These are phyloP conservation scores for Calycopis cecrops DNA, from an alignment of 1,140 invertebrate genomes.

Conservation along the genomic window DNA sequence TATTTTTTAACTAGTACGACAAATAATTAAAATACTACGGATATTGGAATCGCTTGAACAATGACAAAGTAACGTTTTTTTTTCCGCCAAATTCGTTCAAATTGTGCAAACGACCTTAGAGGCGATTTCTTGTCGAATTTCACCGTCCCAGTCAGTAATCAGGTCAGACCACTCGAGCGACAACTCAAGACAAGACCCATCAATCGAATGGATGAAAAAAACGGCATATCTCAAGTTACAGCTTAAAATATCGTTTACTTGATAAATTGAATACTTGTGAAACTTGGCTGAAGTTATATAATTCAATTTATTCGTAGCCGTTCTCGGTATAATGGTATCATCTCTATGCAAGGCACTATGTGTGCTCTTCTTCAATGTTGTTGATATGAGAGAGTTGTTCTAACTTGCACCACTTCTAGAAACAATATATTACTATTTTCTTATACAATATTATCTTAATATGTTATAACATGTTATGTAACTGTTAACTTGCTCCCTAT, in stretches of 20 bases:
- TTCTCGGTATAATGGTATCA: no score
- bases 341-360: no score
- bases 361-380: no score
- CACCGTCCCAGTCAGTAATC: constrained; percentile 3
- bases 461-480: no score
- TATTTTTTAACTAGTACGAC: no score
- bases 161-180: constrained; percentile 2
- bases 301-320: no score
- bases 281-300: no score
- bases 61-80: not conserved
- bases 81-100: constrained; percentile 4
- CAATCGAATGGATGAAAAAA: constrained; percentile 3
- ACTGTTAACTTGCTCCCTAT: no score
- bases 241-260: not conserved
- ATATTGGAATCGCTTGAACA: constrained; percentile 1
- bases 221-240: not conserved
- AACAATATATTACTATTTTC: no score
- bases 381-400: no score
- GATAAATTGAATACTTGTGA: not conserved
- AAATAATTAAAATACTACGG: not conserved
- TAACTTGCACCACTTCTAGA: no score
- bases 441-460: no score
- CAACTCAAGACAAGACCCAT: not conserved
- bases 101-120: constrained; percentile 10
- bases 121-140: constrained; percentile 3